These are phyloP conservation scores for Tachyglossus aculeatus DNA, from an alignment of 2,797 vertebrate species.

Conservation along the genomic window DNA sequence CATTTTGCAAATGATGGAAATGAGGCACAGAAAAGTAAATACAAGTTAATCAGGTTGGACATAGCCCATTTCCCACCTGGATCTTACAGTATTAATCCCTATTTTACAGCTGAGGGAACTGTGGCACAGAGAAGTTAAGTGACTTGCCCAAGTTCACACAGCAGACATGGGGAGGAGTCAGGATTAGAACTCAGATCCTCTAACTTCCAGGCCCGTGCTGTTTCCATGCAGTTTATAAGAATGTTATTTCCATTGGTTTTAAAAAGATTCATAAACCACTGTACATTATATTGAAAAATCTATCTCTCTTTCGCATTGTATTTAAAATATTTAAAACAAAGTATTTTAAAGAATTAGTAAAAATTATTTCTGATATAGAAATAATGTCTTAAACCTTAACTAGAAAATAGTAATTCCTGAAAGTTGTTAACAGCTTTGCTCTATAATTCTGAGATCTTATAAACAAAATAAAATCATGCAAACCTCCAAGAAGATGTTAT, in stretches of 20 bases:
- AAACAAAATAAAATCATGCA: neutral
- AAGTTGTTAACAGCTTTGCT: neutral
- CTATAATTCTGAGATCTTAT: neutral
- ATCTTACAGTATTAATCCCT: too few species aligned
- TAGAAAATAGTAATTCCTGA: slow-evolving; percentile 10
- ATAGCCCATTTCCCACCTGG: too few species aligned
- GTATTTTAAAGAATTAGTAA: neutral
- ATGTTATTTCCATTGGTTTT: neutral
- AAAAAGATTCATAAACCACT: neutral
- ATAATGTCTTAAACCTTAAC: slow-evolving; percentile 10
- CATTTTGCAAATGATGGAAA: too few species aligned
- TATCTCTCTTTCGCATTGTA: neutral
- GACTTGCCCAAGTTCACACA: too few species aligned
- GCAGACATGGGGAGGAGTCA: too few species aligned
- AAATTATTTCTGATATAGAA: slow-evolving; percentile 12
- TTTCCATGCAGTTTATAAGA: neutral
- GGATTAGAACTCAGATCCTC: too few species aligned
- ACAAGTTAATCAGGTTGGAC: too few species aligned
- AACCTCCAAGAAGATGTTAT: too few species aligned
- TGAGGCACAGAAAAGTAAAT: too few species aligned
- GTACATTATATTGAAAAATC: neutral
- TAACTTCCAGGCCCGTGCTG: too few species aligned
- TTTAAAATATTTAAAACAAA: neutral
- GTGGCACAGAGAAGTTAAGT: too few species aligned
- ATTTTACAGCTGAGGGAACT: too few species aligned